phyloP scores from a whole-genome alignment of 2,888 invertebrate genomes.

The Taphrorychus bicolor region DNA sequence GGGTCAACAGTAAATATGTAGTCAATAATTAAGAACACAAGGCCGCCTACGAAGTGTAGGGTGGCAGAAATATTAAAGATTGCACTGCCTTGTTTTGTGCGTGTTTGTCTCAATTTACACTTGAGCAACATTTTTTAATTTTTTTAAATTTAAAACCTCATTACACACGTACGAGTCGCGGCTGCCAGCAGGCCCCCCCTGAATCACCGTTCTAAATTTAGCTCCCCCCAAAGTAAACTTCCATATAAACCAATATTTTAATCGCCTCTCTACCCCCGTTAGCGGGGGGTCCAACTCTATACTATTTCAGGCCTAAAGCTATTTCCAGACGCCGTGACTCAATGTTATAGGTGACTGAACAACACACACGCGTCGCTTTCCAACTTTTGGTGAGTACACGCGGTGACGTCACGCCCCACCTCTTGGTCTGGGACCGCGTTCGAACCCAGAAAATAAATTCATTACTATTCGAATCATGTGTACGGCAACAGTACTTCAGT shows the following conservation, averaged over 20 bases:
- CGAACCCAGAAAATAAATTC: constrained; percentile 29
- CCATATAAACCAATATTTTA: constrained; percentile 13
- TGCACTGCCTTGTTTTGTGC: too few relatives aligned
- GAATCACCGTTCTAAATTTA: constrained; percentile 4
- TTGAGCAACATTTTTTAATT: too few relatives aligned
- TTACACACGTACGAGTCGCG: too few relatives aligned
- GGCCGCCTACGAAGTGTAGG: too few relatives aligned
- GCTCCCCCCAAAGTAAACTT: constrained; percentile 2
- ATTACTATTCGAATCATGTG: constrained; percentile 26
- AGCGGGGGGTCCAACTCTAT: constrained; percentile 5
- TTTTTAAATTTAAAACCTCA: too few relatives aligned
- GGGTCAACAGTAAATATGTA: too few relatives aligned
- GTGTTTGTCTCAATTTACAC: too few relatives aligned
- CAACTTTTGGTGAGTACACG: constrained; percentile 20
- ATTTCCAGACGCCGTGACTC: constrained; percentile 43
- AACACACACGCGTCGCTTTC: constrained; percentile 47
- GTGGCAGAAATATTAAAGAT: too few relatives aligned
- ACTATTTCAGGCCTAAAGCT: constrained; percentile 25
- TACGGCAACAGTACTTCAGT: constrained; percentile 12
- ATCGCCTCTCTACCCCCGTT: not conserved
- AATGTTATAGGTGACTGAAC: constrained; percentile 44
- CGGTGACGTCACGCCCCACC: constrained; percentile 41
- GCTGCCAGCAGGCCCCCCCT: too few relatives aligned
- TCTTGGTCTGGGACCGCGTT: constrained; percentile 24
- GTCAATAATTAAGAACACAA: too few relatives aligned